Base-by-base conservation (phyloP, 1,140 invertebrate genomes). In the Onthophagus taurus region DNA sequence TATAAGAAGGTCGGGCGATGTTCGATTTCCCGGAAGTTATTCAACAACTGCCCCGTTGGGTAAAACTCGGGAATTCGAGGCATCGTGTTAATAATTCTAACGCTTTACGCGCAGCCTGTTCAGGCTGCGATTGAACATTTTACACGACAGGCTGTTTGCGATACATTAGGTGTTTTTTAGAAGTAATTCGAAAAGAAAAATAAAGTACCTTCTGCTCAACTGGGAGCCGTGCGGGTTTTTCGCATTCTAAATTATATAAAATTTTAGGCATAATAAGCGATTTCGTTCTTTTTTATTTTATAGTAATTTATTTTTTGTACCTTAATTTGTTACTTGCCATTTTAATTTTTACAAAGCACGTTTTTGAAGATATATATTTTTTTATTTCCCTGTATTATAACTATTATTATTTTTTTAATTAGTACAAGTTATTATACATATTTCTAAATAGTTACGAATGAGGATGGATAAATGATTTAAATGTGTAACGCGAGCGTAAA, bases 91-190 rank as follows among this genome's bases (percentile, higher is more conserved):
- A 53, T 53, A 53, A 64, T 65, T 64, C 60, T 63, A 67, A 67
- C 65, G 65, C 65, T 67, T 67, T 65, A 67, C 52, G 56, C 53
- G 44, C n/a, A n/a, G 50, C 46, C 50, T 14, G 14, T 41, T 23
- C 42, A 30, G 48, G 42, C 44, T 34, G 51, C 49, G 51, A 54
- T 41, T 49, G n/a, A 53, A 54, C 49, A 55, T 57, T 59, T 53
- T 52, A 52, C 48, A 60, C 49, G 47, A 58, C 57, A 63, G 63
- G 61, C 63, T 63, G 63, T 65, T 41, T 64, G 24, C 14, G 18
- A 37, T 21, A 37, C 35, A 23, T 21, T 37, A 37, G 35, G 35
- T 37, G 35, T 37, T 37, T 14, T 34, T 36, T 20, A 36, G 47
- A 59, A 58, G 56, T 53, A 59, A 58, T 52, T 42, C 20, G 52